Base-by-base conservation (phyloP, 2,113 vertebrate genomes). In the Pachyramphus minor region DNA sequence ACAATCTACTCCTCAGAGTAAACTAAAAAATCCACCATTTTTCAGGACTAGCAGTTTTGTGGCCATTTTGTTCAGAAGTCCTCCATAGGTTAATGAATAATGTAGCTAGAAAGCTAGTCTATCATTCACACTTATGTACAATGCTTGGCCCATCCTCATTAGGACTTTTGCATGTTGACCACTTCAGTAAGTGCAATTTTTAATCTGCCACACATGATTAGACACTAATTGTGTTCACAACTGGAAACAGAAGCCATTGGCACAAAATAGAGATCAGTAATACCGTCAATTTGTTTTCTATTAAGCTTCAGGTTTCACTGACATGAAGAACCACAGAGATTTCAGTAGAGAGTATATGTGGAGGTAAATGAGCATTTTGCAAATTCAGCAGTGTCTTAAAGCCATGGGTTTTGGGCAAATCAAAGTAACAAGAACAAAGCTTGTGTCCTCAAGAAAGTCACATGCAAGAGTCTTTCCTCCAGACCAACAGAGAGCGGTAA, bases 231-330 rank as follows among this genome's bases (percentile, higher is more conserved):
- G 35, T 66, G 22, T 73, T 87, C 42, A 69, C 64, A 93, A 71
- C 58, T 58, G 30, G 59, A 89, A 95, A 93, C 49, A 79, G 81
- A 91, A 97, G 53, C 67, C 9, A 4, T 55, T 91, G 91, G 75
- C 59, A 85, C 1, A 0, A 82, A 73, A 28, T 5, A 69, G 35
- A 62, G n/a, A 69, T 93, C 83, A 94, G 37, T 93, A 89, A 91
- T 79, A 31, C 69, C 73, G 87, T 83, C 52, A 62, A 8, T 96
- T 89, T 91, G 28, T 87, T 95, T 96, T 80, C 82, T 87, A 12
- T 77, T 89, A 87, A 89, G 23, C 50, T 83, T 89, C 59, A 42
- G n/a, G 30, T 88, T 91, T 96, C 89, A 83, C 59, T 77, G 63
- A 94, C 91, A 85, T 37, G 5, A 82, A 84, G 49, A 87, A 42